Conservation (phyloP, 2,888 invertebrate genomes). For the Melieria crassipennis region DNA sequence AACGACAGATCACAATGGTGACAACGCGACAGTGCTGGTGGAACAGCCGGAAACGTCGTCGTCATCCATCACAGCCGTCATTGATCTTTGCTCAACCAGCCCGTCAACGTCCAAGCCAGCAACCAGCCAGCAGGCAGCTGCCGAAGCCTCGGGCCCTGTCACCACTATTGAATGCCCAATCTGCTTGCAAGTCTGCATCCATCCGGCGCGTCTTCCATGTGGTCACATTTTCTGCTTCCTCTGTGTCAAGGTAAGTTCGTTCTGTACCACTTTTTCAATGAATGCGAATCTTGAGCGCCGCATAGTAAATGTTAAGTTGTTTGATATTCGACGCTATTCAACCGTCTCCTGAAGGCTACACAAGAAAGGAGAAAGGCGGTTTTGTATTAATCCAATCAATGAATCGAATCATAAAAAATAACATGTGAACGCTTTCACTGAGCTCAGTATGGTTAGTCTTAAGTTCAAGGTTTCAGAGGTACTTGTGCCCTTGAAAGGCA, state of each 20-base stretch:
- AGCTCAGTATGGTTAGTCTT: no score
- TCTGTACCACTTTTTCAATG: no score
- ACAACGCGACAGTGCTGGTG: not conserved
- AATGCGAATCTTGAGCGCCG: no score
- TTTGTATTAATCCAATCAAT: no score
- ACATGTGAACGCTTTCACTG: no score
- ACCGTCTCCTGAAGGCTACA: no score
- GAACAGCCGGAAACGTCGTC: not conserved
- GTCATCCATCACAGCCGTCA: conserved; percentile 7
- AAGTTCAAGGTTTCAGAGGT: no score
- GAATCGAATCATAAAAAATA: no score
- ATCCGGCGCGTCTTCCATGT: conserved; percentile 93
- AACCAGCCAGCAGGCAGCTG: conserved; percentile 8
- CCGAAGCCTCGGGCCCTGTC: conserved; percentile 17
- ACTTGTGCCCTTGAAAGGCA: no score
- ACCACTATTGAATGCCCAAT: conserved; percentile 82
- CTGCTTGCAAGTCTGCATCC: conserved; percentile 88
- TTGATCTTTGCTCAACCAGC: conserved; percentile 27
- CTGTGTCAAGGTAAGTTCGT: conserved; percentile 79
- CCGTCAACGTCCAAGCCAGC: conserved; percentile 15
- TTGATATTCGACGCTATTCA: no score
- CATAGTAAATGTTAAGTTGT: no score
- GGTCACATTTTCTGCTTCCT: conserved; percentile 96
- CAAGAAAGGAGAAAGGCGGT: no score
- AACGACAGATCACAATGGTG: not conserved